Conservation (phyloP, 2,113 vertebrate species). For the Rafetus swinhoei region DNA sequence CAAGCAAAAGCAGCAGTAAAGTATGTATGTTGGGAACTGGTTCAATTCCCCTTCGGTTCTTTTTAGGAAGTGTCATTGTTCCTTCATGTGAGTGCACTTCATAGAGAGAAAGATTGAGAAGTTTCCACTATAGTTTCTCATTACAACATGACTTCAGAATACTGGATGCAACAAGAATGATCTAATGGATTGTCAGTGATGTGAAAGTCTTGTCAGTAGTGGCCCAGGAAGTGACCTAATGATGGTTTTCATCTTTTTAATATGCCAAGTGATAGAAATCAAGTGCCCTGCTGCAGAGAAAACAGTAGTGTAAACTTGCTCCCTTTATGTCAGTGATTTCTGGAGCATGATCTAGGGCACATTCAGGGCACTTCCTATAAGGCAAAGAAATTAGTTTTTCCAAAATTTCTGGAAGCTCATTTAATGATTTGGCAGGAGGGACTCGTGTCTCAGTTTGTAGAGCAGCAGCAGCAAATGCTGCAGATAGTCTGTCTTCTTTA, state of each 20-base stretch:
- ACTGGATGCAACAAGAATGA: slow-evolving; percentile 2
- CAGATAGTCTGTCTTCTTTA: slow-evolving; percentile 44
- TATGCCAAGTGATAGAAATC: neutral
- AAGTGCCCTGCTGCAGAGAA: neutral
- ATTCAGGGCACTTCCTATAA: neutral
- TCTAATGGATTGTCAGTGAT: slow-evolving; percentile 13
- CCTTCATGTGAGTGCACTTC: neutral
- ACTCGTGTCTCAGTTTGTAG: neutral
- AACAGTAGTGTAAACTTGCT: neutral
- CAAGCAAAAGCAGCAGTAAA: slow-evolving; percentile 1
- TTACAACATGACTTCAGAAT: slow-evolving; percentile 7
- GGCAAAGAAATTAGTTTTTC: neutral
- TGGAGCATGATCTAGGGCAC: neutral
- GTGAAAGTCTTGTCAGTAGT: neutral
- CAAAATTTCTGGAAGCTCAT: neutral
- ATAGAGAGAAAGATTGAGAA: slow-evolving; percentile 22
- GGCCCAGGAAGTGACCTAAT: neutral
- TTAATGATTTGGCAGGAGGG: neutral
- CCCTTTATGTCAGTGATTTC: fast-evolving
- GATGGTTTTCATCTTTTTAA: neutral
- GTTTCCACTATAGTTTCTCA: slow-evolving; percentile 29
- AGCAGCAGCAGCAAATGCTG: neutral
- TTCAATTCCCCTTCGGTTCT: neutral
- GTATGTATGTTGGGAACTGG: neutral
- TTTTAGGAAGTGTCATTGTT: slow-evolving; percentile 24